These are phyloP conservation scores for Macrostomum lignano DNA, from an alignment of 1,140 invertebrate species.

Conservation along the genomic window DNA sequence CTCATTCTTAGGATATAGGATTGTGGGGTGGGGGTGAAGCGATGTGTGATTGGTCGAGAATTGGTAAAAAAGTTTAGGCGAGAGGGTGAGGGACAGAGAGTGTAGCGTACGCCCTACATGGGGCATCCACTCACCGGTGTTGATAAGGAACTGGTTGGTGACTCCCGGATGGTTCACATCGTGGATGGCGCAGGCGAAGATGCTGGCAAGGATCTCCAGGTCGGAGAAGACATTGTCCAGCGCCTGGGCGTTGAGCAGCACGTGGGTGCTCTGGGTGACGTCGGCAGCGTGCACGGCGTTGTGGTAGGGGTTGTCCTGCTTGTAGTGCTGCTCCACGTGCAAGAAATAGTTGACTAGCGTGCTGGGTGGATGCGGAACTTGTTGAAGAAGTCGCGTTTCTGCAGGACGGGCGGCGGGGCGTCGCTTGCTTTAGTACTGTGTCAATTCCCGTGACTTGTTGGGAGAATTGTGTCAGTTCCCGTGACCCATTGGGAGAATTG, in stretches of 20 bases:
- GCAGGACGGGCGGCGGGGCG: too few relatives aligned
- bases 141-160: slow-evolving; percentile 32
- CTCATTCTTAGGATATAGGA: background rate
- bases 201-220: slow-evolving; percentile 30
- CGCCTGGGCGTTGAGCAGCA: background rate
- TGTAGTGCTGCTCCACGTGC: slow-evolving; percentile 4
- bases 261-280: slow-evolving; percentile 3
- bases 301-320: slow-evolving; percentile 5
- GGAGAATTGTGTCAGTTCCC: too few relatives aligned
- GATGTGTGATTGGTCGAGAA: background rate
- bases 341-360: slow-evolving; percentile 25
- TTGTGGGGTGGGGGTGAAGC: background rate
- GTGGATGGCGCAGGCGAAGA: slow-evolving; percentile 32
- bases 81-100: background rate
- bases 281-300: slow-evolving; percentile 7
- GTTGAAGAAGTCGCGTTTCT: slow-evolving; percentile 59
- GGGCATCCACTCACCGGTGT: slow-evolving; percentile 20
- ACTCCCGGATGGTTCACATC: slow-evolving; percentile 33
- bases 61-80: background rate
- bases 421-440: too few relatives aligned
- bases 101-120: background rate
- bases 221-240: slow-evolving; percentile 35
- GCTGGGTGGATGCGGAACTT: slow-evolving; percentile 72
- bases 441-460: too few relatives aligned
- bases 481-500: too few relatives aligned